Evolutionary conservation across 2,113 vertebrate genomes (phyloP), one percentile per base, ranked within the genome.

Genomic region (Edolisoma coerulescens): DNA sequence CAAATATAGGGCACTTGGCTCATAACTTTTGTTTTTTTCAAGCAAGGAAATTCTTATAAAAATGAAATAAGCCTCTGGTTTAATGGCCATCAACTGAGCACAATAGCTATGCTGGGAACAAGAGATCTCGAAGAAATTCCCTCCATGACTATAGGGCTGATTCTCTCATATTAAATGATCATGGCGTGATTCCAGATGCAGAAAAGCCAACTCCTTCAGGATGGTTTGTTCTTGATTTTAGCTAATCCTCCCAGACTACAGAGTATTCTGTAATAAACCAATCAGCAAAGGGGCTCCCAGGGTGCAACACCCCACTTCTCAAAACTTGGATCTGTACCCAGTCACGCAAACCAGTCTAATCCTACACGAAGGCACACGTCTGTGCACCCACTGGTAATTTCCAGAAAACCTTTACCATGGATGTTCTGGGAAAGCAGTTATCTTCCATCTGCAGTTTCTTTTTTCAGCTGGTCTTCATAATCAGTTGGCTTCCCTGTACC

Each of bases 21-120:
- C 91, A 67, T 96, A 92, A 97, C 85, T 97, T 96, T 68, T 53
- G 41, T 32, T 97, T 91, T 92, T 96, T 96, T 89, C 75, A 95
- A 96, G 92, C 85, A 96, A 91, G 93, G 92, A 96, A 95, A 74
- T 92, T 94, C 97, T 97, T 97, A 93, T 68, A 87, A 94, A 97
- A 97, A 96, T 92, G 88, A 94, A 97, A 95, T 92, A 96, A 97
- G 89, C 87, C 77, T 89, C 67, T 74, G 91, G 80, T 95, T 96
- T 96, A 95, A 94, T 70, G 67, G 65, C 82, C 68, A 95, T 97
- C 91, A 88, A 89, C 74, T 71, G 93, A 95, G 95, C 94, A 95
- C 95, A 95, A 77, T 32, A 95, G 60, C 89, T 95, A 89, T 77
- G 73, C 37, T 93, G 84, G 90, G 88, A 97, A 89, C 84, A 83